Base-by-base conservation (phyloP, 2,888 invertebrate species). In the Geophilus truncorum region DNA sequence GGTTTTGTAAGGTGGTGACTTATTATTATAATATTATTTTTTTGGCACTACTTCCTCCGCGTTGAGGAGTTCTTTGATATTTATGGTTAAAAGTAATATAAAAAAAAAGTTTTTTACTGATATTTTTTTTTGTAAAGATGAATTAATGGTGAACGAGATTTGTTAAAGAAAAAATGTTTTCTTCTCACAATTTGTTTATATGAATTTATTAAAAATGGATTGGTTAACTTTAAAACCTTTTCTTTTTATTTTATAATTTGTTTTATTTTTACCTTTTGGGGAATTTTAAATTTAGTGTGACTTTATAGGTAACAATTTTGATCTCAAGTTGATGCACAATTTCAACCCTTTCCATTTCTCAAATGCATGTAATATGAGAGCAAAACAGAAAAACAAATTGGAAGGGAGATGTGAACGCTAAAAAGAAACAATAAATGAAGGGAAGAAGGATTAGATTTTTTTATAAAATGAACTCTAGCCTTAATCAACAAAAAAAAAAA, bases 51-150 rank as follows among this genome's bases (percentile, higher is more conserved):
- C 23, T 28, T 70, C 70, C 70, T 70, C 70, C 28, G 18, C 18
- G n/a, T 70, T 70, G 70, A 70, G 70, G 70, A 70, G 0, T 28
- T 70, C 70, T 70, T 70, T 70, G 70, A 70, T 70, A 70, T 70
- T 70, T 70, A 70, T 70, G 70, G 70, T 70, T 70, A 70, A 70
- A 70, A 70, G 70, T 70, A 70, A 70, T 70, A 70, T 70, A 70
- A 70, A 70, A 70, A 70, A 70, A 70, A 62, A 18, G 1, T 70
- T 70, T 70, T 70, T 70, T 70, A 70, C 70, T 70, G 70, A 70
- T 70, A 70, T 70, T 70, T 70, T 62, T 40, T 18, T 70, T 70
- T 70, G 70, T 70, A 70, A 70, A 70, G 70, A 70, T 1, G 70
- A 70, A n/a, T n/a, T 70, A 70, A 70, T 70, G 70, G 70, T 70